phyloP scores from a whole-genome alignment of 2,113 vertebrate species.

The Melanocharis versteri region DNA sequence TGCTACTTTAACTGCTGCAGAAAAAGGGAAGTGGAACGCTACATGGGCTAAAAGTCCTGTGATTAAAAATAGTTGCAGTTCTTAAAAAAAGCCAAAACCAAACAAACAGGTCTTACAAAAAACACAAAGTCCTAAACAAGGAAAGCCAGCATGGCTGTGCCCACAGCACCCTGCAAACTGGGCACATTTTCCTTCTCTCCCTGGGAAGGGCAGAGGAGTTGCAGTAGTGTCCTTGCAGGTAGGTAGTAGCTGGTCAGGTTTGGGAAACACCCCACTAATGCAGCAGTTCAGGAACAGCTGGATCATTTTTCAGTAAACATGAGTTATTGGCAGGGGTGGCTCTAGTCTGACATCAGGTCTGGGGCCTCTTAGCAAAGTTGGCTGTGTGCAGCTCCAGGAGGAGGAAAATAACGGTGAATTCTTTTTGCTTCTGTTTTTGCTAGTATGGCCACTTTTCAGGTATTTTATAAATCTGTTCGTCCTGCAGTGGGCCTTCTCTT shows the following conservation, averaged over 20 bases:
- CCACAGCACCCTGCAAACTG: neutral
- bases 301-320: neutral
- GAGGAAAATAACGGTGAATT: neutral
- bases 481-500: neutral
- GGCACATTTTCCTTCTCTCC: no score
- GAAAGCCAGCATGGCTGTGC: neutral
- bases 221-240: neutral
- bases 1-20: neutral
- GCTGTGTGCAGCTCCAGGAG: neutral
- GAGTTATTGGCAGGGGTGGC: neutral
- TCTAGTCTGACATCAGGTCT: fast-evolving
- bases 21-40: neutral
- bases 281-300: neutral
- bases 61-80: neutral
- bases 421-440: neutral
- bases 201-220: neutral
- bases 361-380: neutral
- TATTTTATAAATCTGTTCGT: neutral
- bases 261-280: neutral
- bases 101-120: neutral
- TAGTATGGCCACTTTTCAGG: neutral
- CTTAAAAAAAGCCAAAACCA: neutral
- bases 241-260: neutral
- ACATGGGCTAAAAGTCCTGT: neutral
- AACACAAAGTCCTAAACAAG: fast-evolving